Evolutionary conservation across 1,140 invertebrate species (phyloP).

Genomic region (Drosophila malerkotliana): DNA sequence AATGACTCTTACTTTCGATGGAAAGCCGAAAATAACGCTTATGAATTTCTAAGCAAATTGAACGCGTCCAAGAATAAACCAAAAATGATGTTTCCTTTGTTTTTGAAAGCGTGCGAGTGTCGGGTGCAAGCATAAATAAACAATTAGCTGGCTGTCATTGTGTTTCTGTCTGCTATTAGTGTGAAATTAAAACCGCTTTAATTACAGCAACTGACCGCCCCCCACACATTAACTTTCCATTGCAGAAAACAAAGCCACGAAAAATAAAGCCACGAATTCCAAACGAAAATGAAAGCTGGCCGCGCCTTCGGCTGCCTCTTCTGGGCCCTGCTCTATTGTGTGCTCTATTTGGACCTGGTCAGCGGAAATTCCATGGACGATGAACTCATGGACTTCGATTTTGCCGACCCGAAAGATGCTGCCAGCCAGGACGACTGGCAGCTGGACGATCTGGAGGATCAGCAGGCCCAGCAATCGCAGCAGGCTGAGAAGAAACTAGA

Average conservation of each 20-base stretch:
- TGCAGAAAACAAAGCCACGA: conserved; percentile 37
- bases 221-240: conserved; percentile 66
- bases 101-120: conserved; percentile 49
- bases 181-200: conserved; percentile 56
- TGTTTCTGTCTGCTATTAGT: conserved; percentile 17
- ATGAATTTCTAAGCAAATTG: conserved; percentile 28
- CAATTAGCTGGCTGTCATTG: conserved; percentile 47
- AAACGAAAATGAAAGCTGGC: conserved; percentile 71
- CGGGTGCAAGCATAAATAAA: conserved; percentile 46
- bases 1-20: conserved; percentile 73
- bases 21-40: conserved; percentile 52
- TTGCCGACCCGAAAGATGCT: conserved; percentile 55
- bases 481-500: conserved; percentile 60
- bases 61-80: conserved; percentile 51
- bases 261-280: conserved; percentile 25
- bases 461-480: conserved; percentile 22
- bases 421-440: conserved; percentile 55
- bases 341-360: conserved; percentile 66
- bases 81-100: conserved; percentile 24
- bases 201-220: conserved; percentile 67
- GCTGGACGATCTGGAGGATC: conserved; percentile 39
- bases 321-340: conserved; percentile 76
- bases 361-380: conserved; percentile 49
- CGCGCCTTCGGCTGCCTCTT: conserved; percentile 64
- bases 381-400: conserved; percentile 76